phyloP scores from a whole-genome alignment of 1,140 invertebrate genomes.

The Zaprionus capensis region DNA sequence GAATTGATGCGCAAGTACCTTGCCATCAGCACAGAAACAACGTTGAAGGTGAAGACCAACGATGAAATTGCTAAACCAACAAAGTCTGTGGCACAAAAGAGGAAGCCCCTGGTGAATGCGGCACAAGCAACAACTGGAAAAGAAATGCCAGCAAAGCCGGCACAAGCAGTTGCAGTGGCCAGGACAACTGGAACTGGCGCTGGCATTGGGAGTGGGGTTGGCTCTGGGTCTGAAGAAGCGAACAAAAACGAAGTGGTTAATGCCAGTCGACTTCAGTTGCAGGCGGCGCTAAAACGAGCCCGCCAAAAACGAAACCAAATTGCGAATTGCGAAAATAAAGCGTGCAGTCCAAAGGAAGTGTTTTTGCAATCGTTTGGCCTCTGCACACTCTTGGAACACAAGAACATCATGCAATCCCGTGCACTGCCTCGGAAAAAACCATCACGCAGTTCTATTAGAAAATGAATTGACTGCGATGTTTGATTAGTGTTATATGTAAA shows the following conservation, averaged over 20 bases:
- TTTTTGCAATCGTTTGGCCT: conserved; percentile 61
- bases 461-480: conserved; percentile 16
- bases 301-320: conserved; percentile 40
- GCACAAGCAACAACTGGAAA: not conserved
- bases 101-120: conserved; percentile 1
- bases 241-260: conserved; percentile 33
- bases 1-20: conserved; percentile 60
- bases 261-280: conserved; percentile 58
- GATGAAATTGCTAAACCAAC: conserved; percentile 11
- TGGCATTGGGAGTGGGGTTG: not conserved
- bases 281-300: conserved; percentile 54
- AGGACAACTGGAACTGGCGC: not conserved
- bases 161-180: not conserved
- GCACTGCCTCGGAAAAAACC: conserved; percentile 40
- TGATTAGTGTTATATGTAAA: not conserved
- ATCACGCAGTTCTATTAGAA: conserved; percentile 30
- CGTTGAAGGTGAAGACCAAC: not conserved
- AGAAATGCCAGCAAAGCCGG: conserved; percentile 1
- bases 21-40: conserved; percentile 8
- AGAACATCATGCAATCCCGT: conserved; percentile 29
- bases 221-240: not conserved
- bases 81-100: conserved; percentile 14
- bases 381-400: conserved; percentile 49
- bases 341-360: conserved; percentile 35
- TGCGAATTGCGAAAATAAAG: conserved; percentile 14